Evolutionary conservation across 2,113 vertebrate genomes (phyloP), one percentile per base, ranked within the genome.

Genomic region (Muntiacus reevesi): DNA sequence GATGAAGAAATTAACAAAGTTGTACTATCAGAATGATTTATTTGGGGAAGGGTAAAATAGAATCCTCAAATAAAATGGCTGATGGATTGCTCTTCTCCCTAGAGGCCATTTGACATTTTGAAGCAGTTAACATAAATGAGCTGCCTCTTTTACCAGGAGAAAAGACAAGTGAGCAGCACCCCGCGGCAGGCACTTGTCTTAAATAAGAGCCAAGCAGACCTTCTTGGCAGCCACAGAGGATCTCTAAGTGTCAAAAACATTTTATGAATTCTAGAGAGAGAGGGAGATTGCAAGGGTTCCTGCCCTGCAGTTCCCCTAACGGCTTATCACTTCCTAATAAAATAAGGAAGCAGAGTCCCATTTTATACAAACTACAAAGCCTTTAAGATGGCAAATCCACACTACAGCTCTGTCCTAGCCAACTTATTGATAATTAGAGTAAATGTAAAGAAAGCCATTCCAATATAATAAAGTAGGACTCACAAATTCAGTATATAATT

Each of bases 1-100:
- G 15, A 50, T 84, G 89, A 36, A 86, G 40, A 96, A 92, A 59
- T 84, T 43, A 54, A 21, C 83, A 14, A 85, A 60, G 52, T 78
- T 91, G 95, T 97, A 60, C 89, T 50, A 89, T 96, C 50, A 96
- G 60, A 74, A 83, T 82, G 81, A 57, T 40, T 52, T 92, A 52
- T 88, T 57, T 64, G 59, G 27, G 21, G 36, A 60, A 27, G 27
- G 47, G 28, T 21, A 50, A 76, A 79, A 59, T 28, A 85, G 21
- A 87, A 86, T 71, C 17, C 23, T 40, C 55, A 57, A 71, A 89
- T 86, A 85, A 87, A 89, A 36, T 89, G 81, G 33, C 33, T 54
- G 33, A 50, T 71, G 78, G 7, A n/a, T 55, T 93, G 62, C 16
- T 55, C 2, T 84, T 93, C 60, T 76, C 30, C 33, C 25, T 83